Conservation (phyloP, 2,888 invertebrate genomes). For the Harpagoxenus sublaevis region DNA sequence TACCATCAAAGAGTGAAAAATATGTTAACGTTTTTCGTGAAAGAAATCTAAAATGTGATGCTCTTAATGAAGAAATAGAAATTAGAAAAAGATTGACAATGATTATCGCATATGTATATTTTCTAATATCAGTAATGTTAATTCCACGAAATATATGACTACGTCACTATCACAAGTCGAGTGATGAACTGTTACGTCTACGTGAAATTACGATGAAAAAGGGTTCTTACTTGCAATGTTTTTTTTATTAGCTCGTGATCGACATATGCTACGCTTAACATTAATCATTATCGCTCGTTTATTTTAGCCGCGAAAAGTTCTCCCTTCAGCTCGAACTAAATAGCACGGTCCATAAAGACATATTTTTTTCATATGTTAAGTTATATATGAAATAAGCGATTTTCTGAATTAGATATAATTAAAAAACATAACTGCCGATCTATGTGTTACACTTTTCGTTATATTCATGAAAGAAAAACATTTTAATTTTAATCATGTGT, state of each 20-base stretch:
- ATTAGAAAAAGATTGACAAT: neutral
- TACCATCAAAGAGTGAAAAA: neutral
- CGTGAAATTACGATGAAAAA: conserved; percentile 36
- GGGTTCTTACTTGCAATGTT: neutral
- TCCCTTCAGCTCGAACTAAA: conserved; percentile 2
- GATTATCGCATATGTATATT: conserved; percentile 1
- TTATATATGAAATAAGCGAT: neutral
- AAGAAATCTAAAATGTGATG: neutral
- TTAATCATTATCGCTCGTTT: conserved; percentile 28
- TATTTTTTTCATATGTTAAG: neutral
- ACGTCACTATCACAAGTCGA: conserved; percentile 32
- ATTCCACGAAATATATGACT: conserved; percentile 12
- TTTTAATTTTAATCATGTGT: neutral
- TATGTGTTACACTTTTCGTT: neutral
- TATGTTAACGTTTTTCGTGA: neutral
- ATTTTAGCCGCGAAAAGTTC: neutral
- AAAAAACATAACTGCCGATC: neutral
- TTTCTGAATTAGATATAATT: neutral
- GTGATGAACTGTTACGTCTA: conserved; percentile 23
- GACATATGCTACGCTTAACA: conserved; percentile 1
- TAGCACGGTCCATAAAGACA: neutral
- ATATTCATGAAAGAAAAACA: neutral
- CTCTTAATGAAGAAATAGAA: neutral
- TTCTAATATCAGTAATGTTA: conserved; percentile 19
- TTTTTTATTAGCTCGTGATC: conserved; percentile 44